Base-by-base conservation (phyloP, 2,113 vertebrate species). In the Lagopus muta region DNA sequence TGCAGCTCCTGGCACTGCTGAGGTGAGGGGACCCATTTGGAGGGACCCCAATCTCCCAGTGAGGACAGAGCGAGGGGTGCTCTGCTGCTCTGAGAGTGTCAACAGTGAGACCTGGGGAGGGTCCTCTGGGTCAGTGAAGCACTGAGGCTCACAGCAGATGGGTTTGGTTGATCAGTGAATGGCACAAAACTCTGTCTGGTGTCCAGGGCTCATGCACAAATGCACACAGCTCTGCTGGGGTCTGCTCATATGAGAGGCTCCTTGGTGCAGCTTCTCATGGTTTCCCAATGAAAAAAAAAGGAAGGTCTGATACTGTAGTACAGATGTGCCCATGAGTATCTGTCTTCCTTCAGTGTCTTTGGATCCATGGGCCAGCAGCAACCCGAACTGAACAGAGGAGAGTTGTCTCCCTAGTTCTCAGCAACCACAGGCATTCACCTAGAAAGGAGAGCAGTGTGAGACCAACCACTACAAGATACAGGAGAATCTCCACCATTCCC, bases 321-420 rank as follows among this genome's bases (percentile, higher is more conserved):
- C 42, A 32, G 11, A 1, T 38, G 20, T 45, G 11, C 5, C 64
- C 3, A 0, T 5, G 10, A 36, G 30, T 43, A 21, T 43, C 40
- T 32, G 19, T 66, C 20, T 66, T 66, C 40, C 40, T 66, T 14
- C 11, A 21, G 4, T 43, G 28, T 32, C 28, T 64, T 40, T 21
- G 42, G 40, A 65, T 21, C 27, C 40, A 14, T 1, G 1, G 36
- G 61, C 36, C 61, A 64, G 36, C 61, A 40, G 36, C 15, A 17
- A 64, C 36, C 36, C 36, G 7, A 40, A 27, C 24, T 27, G 25
- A 16, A 66, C 19, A 42, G 30, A 13, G 40, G 28, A 66, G 18
- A 32, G 28, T 27, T 14, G 19, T 10, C 28, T 65, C 40, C 62
- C 38, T 30, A 2, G 42, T 12, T 10, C 64, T 22, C 64, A 14